These are phyloP conservation scores for Loris lydekkerianus DNA, from an alignment of 2,797 vertebrate species.

Conservation along the genomic window DNA sequence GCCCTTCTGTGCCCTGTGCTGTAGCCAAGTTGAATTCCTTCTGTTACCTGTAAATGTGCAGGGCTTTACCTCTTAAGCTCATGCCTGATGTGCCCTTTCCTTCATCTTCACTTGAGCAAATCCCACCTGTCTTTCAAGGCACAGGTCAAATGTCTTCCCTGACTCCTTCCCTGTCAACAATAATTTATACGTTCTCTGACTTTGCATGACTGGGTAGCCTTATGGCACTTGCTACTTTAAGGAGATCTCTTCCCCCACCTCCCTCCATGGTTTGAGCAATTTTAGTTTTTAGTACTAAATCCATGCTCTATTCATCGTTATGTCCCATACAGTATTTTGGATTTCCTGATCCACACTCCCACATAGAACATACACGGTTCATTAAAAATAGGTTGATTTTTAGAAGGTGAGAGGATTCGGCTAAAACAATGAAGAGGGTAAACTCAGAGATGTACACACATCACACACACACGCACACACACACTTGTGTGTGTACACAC, in stretches of 20 bases:
- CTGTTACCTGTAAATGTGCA: background rate
- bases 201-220: background rate
- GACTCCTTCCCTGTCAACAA: background rate
- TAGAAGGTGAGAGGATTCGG: background rate
- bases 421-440: background rate
- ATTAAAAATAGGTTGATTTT: background rate
- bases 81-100: background rate
- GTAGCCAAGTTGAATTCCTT: background rate
- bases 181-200: background rate
- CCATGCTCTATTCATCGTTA: background rate
- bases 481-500: too few species aligned
- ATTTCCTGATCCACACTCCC: background rate
- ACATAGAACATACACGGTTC: background rate
- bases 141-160: background rate
- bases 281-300: background rate
- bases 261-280: background rate
- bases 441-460: background rate
- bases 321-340: background rate
- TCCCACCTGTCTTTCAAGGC: background rate
- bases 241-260: background rate
- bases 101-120: background rate
- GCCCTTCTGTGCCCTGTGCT: background rate
- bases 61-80: background rate
- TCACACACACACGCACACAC: too few species aligned
- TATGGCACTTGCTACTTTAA: background rate